These are phyloP conservation scores for Sarcophilus harrisii DNA, from an alignment of 2,797 vertebrate species.

Conservation along the genomic window DNA sequence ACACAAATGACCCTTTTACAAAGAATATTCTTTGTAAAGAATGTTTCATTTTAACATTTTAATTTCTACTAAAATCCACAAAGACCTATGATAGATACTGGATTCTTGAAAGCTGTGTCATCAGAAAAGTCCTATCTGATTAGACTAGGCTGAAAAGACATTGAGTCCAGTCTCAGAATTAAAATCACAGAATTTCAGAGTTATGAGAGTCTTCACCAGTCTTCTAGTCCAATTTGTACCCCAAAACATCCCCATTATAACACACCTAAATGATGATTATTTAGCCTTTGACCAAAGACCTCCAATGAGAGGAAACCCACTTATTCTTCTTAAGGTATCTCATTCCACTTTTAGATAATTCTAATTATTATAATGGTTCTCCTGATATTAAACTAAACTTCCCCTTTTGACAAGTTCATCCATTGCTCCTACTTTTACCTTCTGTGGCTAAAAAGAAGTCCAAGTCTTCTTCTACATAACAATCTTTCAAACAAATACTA, in stretches of 20 bases:
- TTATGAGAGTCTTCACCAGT: neutral
- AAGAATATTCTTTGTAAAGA: constrained; percentile 11
- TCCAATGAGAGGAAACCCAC: neutral
- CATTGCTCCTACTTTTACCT: neutral
- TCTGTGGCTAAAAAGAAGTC: neutral
- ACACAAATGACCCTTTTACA: constrained; percentile 2
- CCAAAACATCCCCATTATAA: neutral
- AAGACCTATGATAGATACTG: neutral
- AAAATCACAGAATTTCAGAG: neutral
- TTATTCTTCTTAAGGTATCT: neutral
- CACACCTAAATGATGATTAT: neutral
- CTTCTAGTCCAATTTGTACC: neutral
- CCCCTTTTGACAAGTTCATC: neutral
- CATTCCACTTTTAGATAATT: neutral
- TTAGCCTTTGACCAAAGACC: neutral
- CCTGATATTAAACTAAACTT: neutral
- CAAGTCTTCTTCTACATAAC: neutral
- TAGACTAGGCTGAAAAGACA: neutral
- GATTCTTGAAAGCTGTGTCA: neutral
- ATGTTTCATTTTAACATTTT: constrained; percentile 32
- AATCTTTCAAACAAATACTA: neutral
- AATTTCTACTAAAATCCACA: constrained; percentile 40
- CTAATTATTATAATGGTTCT: neutral
- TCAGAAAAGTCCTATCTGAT: neutral
- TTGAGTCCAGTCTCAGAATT: neutral